These are phyloP conservation scores for Stenchaetothrips biformis DNA, from an alignment of 2,888 invertebrate species.

Conservation along the genomic window DNA sequence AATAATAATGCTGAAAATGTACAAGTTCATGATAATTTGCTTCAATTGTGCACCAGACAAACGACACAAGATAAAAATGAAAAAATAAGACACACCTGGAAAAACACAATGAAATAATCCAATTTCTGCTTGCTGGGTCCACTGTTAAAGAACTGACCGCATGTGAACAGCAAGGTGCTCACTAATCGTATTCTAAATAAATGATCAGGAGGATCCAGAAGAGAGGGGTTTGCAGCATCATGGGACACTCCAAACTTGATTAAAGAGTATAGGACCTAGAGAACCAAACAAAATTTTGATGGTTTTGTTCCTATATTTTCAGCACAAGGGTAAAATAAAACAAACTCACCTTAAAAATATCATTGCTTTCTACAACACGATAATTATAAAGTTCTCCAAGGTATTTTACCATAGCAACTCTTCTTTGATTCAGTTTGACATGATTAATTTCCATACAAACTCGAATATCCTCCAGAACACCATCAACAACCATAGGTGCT, in stretches of 20 bases:
- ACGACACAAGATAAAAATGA: conserved; percentile 1
- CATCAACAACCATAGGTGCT: conserved; percentile 88
- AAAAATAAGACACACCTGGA: conserved; percentile 56
- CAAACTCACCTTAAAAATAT: conserved; percentile 67
- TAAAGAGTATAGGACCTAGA: conserved; percentile 72
- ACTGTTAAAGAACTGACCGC: conserved; percentile 90
- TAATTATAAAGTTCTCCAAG: conserved; percentile 97
- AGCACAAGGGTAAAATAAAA: conserved; percentile 19
- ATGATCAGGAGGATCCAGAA: conserved; percentile 82
- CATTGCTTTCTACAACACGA: conserved; percentile 84
- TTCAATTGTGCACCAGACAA: neutral
- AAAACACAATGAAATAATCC: conserved; percentile 86
- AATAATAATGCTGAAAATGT: conserved; percentile 44
- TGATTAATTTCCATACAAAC: conserved; percentile 81
- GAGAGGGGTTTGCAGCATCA: conserved; percentile 51
- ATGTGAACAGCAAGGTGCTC: conserved; percentile 86
- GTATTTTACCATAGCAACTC: conserved; percentile 91
- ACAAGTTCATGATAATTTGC: conserved; percentile 30
- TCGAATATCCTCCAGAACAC: conserved; percentile 90
- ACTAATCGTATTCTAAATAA: conserved; percentile 84
- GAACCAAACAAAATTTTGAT: conserved; percentile 32
- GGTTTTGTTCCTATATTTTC: neutral
- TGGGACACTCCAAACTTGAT: conserved; percentile 87
- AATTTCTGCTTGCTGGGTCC: conserved; percentile 84
- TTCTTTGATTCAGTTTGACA: conserved; percentile 85